Base-by-base conservation (phyloP, 35 echinoderm and acorn worm species). In the Amphiura filiformis region DNA sequence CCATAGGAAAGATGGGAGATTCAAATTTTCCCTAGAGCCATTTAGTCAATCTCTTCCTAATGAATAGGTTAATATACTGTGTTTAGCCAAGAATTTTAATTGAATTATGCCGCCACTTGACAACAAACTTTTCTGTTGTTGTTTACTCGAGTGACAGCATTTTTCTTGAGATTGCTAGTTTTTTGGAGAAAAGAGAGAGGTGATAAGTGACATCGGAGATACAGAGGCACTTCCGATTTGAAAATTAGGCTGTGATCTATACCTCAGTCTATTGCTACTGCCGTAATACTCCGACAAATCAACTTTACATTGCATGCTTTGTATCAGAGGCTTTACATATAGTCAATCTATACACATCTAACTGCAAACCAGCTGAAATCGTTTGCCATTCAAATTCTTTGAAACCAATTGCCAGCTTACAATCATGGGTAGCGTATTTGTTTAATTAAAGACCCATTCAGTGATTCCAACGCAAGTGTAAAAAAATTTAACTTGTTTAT, bases 61-160 rank as follows among this genome's bases (percentile, higher is more conserved):
- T 70, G 61, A 70, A 5, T 70, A 26, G 7, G 61, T 70, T n/a
- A 70, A 70, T 70, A 26, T 70, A 70, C 61, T 23, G 7, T 70
- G 61, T 70, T 70, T 70, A n/a, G 61, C 61, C 3, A 15, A n/a
- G 61, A 70, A 70, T 70, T 70, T 70, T 70, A 70, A 70, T 70
- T 70, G 61, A 70, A 70, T 70, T 70, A 70, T 11, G 44, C 20
- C 15, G 61, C 15, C 61, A 70, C 61, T 47, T 47, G 61, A 70
- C 61, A 70, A 70, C 61, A 70, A 70, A 70, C 61, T 26, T 70
- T 70, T 70, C 61, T 23, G 26, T 70, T 70, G 61, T 70, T 70
- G 28, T 70, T 70, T n/a, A 52, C 26, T 11, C 9, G 61, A 70
- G 26, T 70, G 61, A 70, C 61, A 70, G 26, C n/a, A 23, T 70